Base-by-base conservation (phyloP, 2,888 invertebrate species). In the Lobophora halterata region DNA sequence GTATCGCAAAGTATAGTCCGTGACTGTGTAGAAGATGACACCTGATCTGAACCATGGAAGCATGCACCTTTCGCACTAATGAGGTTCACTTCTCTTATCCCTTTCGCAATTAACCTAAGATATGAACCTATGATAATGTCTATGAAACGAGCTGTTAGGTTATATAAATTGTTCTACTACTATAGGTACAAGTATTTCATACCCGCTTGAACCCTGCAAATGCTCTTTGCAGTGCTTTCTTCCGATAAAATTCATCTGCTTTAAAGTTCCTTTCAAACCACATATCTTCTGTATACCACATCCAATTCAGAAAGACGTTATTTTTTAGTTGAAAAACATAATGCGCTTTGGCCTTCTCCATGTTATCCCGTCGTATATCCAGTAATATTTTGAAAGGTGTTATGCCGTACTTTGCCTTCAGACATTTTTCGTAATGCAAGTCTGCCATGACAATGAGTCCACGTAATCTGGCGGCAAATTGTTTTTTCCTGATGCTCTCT, bases 401-500 rank as follows among this genome's bases (percentile, higher is more conserved):
- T 25, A 87, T 66, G 9, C 86, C 87, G 48, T 80, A 88, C 58
- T 76, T 82, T 5, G 56, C 32, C 46, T 72, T 68, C 14, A 88
- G 52, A 48, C 61, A 69, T 58, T 71, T 85, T 54, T 88, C 88
- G 43, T 87, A 82, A 59, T 88, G 86, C 44, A 88, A 65, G 49
- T 88, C 88, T 6, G 87, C 86, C 86, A 88, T 87, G n/a, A 88
- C 88, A 36, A 59, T 76, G 2, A 88, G 66, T 5, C 81, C 79
- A 46, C 88, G 65, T 49, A 86, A 65, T 59, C 80, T 72, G 45
- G 85, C 88, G 3, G 73, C 71, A 42, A 79, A 68, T 52, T 89
- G 89, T 64, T 90, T 91, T 55, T 90, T 90, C 46, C 89, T 72
- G 40, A 91, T 89, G 55, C 88, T 90, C 12, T 91, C 88, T 52